These are phyloP conservation scores for Sebastes schlegelii DNA, from an alignment of 2,113 vertebrate genomes.

Conservation along the genomic window DNA sequence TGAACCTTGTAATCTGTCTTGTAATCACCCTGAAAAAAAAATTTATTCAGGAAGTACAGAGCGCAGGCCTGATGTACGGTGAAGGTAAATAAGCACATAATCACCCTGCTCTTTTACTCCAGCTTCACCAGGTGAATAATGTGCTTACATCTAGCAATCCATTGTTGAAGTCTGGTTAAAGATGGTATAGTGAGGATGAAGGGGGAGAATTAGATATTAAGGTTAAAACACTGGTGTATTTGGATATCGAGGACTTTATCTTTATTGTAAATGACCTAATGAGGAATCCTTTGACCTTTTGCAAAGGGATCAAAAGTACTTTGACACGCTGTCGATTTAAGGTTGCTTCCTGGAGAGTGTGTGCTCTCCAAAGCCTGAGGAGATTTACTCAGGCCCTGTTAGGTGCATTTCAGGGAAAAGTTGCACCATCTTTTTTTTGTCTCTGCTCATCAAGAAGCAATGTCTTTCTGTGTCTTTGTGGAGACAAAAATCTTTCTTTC, in stretches of 20 bases:
- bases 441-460: background rate
- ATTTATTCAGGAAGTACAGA: constrained; percentile 3
- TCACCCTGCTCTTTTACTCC: constrained; percentile 29
- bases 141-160: constrained; percentile 9
- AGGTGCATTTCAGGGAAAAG: background rate
- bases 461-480: background rate
- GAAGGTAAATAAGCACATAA: constrained; percentile 51
- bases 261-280: background rate
- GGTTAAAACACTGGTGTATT: background rate
- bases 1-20: constrained; percentile 5
- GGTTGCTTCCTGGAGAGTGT: constrained; percentile 6
- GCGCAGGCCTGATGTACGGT: background rate
- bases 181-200: constrained; percentile 9
- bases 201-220: constrained; percentile 9
- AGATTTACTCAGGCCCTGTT: background rate
- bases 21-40: constrained; percentile 9
- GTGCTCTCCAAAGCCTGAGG: background rate
- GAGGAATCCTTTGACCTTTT: background rate
- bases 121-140: constrained; percentile 36
- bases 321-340: background rate
- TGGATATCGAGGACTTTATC: background rate
- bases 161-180: constrained; percentile 16
- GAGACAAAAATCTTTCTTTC: background rate
- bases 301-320: background rate
- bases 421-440: background rate